Evolutionary conservation across 2,113 vertebrate genomes (phyloP).

Genomic region (Sula dactylatra): DNA sequence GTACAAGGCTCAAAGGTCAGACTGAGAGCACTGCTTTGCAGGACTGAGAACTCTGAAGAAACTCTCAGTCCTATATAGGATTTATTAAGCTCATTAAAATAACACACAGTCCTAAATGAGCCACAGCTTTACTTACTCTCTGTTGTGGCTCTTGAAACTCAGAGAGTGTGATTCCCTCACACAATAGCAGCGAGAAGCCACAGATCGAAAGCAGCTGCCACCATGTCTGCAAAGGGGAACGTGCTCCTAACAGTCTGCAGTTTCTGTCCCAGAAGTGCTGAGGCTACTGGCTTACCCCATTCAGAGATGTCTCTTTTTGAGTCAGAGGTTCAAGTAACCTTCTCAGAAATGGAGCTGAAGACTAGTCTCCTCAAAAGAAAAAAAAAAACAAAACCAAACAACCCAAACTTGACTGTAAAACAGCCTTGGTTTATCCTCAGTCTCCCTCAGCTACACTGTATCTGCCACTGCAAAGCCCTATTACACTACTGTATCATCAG

Average conservation of each 20-base stretch:
- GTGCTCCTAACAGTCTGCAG: not conserved
- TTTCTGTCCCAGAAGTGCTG: slow-evolving; percentile 8
- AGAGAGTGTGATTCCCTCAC: slow-evolving; percentile 19
- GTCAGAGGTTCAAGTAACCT: slow-evolving; percentile 1
- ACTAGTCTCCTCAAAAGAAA: not conserved
- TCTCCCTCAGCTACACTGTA: not conserved
- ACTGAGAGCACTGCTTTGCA: not conserved
- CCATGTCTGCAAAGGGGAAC: not conserved
- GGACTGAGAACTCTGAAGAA: not conserved
- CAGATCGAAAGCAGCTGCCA: slow-evolving; percentile 50
- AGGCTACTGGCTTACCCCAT: not conserved
- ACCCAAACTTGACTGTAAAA: not conserved
- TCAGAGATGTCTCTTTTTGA: slow-evolving; percentile 1
- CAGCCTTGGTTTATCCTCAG: not conserved
- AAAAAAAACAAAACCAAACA: not conserved
- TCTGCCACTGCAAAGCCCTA: not conserved
- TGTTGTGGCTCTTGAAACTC: slow-evolving; percentile 41
- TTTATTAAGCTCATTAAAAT: slow-evolving; percentile 60
- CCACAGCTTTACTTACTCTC: slow-evolving; percentile 42
- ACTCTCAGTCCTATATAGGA: slow-evolving; percentile 27
- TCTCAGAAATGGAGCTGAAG: not conserved
- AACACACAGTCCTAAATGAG: slow-evolving; percentile 47
- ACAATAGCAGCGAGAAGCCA: slow-evolving; percentile 45
- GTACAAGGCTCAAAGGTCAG: not conserved
- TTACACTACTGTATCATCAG: not conserved